Percentiles rank a stretch among this genome's conserved stretches.
phyloP scores from a whole-genome alignment of 1,140 invertebrate species.

The Bursaphelenchus mucronatus region DNA sequence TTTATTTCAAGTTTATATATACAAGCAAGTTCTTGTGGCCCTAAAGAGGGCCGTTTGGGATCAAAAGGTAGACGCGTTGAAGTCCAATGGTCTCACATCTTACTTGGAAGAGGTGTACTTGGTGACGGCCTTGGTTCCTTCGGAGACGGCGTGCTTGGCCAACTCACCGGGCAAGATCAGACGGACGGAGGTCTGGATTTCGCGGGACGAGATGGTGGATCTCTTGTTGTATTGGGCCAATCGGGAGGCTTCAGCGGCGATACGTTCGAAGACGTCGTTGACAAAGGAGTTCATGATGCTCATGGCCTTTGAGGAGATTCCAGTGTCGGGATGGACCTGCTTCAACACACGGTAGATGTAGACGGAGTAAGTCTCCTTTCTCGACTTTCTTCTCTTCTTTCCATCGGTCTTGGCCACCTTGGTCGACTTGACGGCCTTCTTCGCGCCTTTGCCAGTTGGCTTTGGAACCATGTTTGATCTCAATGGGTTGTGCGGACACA shows the following conservation, averaged over 20 bases:
- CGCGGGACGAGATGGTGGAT: slow-evolving; percentile 63
- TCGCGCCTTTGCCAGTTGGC: slow-evolving; percentile 43
- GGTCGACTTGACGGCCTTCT: slow-evolving; percentile 48
- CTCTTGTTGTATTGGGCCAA: slow-evolving; percentile 55
- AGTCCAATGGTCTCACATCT: slow-evolving; percentile 27
- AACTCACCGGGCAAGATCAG: slow-evolving; percentile 63
- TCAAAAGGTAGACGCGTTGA: slow-evolving; percentile 9
- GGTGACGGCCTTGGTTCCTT: slow-evolving; percentile 65
- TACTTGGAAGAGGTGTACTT: slow-evolving; percentile 65
- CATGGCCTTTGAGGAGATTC: slow-evolving; percentile 67
- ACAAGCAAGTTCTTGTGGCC: background rate
- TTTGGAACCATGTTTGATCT: slow-evolving; percentile 26
- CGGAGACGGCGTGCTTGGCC: slow-evolving; percentile 61
- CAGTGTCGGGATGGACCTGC: slow-evolving; percentile 59
- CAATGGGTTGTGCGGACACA: no score
- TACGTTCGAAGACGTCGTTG: slow-evolving; percentile 50
- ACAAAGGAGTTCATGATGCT: slow-evolving; percentile 70
- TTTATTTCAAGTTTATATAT: no score
- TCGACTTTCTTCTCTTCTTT: slow-evolving; percentile 62
- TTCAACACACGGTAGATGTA: slow-evolving; percentile 53
- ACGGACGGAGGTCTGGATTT: slow-evolving; percentile 63
- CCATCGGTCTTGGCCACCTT: slow-evolving; percentile 50
- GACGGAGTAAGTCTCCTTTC: slow-evolving; percentile 60
- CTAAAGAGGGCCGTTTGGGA: slow-evolving; percentile 15
- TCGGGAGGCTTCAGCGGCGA: slow-evolving; percentile 45